phyloP scores from a whole-genome alignment of 1,140 invertebrate genomes.

The Heliconius himera region DNA sequence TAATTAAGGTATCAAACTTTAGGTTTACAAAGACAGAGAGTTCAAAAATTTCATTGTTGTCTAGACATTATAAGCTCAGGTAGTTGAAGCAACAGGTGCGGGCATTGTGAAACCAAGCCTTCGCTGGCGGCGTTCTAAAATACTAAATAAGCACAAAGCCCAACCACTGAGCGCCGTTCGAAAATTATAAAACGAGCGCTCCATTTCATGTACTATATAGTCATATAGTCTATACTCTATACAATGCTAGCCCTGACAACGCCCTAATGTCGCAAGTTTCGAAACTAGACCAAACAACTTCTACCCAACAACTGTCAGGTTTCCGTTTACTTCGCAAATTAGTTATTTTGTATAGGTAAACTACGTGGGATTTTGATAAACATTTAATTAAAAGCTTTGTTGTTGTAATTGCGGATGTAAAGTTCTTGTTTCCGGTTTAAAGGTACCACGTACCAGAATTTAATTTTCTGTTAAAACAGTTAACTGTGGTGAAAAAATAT shows the following conservation, averaged over 20 bases:
- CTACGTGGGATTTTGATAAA: neutral
- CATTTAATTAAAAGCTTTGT: neutral
- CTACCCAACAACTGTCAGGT: conserved; percentile 31
- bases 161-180: conserved; percentile 20
- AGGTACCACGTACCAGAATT: neutral
- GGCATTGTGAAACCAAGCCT: conserved; percentile 32
- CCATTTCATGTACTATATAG: conserved; percentile 32
- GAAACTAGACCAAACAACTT: conserved; percentile 41
- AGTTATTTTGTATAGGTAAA: neutral
- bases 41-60: conserved; percentile 13
- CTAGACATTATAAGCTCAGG: conserved; percentile 22
- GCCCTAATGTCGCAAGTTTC: conserved; percentile 44
- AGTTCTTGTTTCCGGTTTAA: neutral
- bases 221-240: neutral
- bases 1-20: neutral
- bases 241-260: conserved; percentile 52
- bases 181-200: conserved; percentile 34
- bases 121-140: conserved; percentile 27
- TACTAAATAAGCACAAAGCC: conserved; percentile 29
- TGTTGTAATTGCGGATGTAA: neutral
- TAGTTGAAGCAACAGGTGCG: conserved; percentile 34
- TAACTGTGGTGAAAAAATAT: too few species aligned
- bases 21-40: neutral
- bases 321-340: conserved; percentile 38
- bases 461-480: neutral